phyloP scores from a whole-genome alignment of 2,888 invertebrate species.

The Agapostemon virescens region DNA sequence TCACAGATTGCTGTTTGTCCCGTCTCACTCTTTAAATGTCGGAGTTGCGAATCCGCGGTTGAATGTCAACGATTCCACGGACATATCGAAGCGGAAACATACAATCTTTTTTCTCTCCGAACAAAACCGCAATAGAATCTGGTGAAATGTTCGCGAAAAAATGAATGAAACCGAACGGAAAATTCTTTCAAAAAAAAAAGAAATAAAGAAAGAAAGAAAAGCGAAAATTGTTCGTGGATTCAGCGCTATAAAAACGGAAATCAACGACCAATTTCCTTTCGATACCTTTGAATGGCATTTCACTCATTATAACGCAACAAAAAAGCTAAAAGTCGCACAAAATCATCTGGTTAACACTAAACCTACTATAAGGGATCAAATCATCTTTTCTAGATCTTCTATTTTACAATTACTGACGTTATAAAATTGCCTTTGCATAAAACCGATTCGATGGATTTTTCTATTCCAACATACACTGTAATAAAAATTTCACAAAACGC shows the following conservation, averaged over 20 bases:
- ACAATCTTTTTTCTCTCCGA: neutral
- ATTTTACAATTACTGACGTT: no score
- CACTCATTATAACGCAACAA: neutral
- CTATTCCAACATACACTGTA: no score
- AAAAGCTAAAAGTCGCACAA: no score
- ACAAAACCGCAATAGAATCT: neutral
- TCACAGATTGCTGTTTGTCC: neutral
- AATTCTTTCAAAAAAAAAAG: neutral
- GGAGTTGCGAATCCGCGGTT: neutral
- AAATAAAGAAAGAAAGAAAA: neutral
- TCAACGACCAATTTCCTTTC: constrained; percentile 16
- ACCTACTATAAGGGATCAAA: no score
- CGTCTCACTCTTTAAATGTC: neutral
- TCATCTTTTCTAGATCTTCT: no score
- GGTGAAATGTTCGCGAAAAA: neutral
- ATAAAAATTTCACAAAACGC: no score
- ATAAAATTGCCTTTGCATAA: no score
- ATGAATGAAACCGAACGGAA: neutral
- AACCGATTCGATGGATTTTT: no score
- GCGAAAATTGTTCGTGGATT: no score
- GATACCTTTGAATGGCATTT: neutral
- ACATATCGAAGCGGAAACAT: neutral
- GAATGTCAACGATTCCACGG: neutral
- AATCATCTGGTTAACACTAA: no score
- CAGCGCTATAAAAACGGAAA: neutral